Percentiles rank a stretch among this genome's conserved stretches.
Evolutionary conservation across 2,113 vertebrate species (phyloP).

Genomic region (human): DNA sequence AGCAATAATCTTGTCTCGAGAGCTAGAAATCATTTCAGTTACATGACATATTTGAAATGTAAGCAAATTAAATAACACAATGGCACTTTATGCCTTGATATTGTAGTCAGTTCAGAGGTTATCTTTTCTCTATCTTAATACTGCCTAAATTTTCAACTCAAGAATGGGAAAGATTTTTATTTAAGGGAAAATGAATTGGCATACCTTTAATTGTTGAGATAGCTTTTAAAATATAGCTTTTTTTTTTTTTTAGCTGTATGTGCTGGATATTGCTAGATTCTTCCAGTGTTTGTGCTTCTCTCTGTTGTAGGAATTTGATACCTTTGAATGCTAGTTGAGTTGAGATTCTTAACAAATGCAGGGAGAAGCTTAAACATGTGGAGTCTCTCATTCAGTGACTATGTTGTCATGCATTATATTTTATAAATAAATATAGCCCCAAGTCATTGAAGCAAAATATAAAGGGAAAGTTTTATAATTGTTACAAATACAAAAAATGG

Average conservation of each 20-base stretch:
- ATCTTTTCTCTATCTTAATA: conserved; percentile 20
- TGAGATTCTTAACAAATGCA: neutral
- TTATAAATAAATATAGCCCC: conserved; percentile 22
- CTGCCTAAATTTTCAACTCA: neutral
- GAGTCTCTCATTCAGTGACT: neutral
- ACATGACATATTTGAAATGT: conserved; percentile 50
- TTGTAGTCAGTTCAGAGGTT: conserved; percentile 61
- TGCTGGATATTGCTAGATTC: neutral
- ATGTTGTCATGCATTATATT: neutral
- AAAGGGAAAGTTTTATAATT: neutral
- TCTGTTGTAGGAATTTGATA: neutral
- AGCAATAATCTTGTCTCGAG: conserved; percentile 55
- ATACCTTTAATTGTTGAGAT: conserved; percentile 11
- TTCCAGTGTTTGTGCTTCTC: neutral
- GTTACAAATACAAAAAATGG: neutral
- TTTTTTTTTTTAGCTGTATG: neutral
- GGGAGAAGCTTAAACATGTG: neutral
- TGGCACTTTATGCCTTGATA: conserved; percentile 58
- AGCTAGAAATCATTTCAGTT: conserved; percentile 65
- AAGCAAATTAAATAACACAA: conserved; percentile 52
- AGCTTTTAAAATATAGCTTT: neutral
- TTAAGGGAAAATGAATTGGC: neutral
- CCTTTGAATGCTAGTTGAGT: neutral
- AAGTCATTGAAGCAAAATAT: neutral
- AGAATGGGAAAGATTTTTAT: neutral